Percentiles rank a stretch among this genome's conserved stretches.
These are phyloP conservation scores for Xylocampa areola DNA, from an alignment of 2,888 invertebrate species.

Conservation along the genomic window DNA sequence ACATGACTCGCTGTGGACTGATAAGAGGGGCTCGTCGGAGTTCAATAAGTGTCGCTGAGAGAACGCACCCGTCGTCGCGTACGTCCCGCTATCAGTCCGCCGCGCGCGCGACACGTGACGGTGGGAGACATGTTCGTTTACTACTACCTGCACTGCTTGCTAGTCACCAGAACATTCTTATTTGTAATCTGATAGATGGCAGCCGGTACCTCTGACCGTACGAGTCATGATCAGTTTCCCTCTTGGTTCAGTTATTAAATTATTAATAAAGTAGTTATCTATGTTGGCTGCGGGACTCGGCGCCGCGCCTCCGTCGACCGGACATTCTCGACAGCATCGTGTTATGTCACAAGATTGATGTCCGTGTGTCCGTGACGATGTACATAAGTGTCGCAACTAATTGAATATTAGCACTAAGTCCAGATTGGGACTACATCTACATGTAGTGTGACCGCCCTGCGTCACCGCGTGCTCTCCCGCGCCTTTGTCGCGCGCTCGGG, in stretches of 20 bases:
- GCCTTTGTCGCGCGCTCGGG: slow-evolving; percentile 4
- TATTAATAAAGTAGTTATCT: neutral
- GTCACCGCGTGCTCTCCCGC: neutral
- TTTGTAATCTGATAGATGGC: slow-evolving; percentile 2
- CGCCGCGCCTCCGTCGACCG: neutral
- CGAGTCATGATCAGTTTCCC: slow-evolving; percentile 7
- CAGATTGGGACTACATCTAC: neutral
- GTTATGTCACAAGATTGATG: neutral
- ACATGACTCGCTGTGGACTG: neutral
- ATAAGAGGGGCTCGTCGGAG: neutral
- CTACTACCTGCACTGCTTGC: neutral
- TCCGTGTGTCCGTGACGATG: neutral
- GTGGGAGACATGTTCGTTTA: too few species aligned
- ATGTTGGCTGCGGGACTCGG: neutral
- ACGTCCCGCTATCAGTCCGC: too few species aligned
- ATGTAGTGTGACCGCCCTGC: neutral
- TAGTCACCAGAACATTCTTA: slow-evolving; percentile 1
- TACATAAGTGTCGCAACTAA: neutral
- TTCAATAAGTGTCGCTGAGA: neutral
- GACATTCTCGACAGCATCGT: neutral
- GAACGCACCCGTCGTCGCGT: neutral
- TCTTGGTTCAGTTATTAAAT: neutral
- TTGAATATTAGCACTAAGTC: slow-evolving; percentile 3
- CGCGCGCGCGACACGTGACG: too few species aligned
- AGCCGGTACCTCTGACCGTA: neutral